Base-by-base conservation (phyloP, 2,113 vertebrate genomes). In the Azemiops feae region DNA sequence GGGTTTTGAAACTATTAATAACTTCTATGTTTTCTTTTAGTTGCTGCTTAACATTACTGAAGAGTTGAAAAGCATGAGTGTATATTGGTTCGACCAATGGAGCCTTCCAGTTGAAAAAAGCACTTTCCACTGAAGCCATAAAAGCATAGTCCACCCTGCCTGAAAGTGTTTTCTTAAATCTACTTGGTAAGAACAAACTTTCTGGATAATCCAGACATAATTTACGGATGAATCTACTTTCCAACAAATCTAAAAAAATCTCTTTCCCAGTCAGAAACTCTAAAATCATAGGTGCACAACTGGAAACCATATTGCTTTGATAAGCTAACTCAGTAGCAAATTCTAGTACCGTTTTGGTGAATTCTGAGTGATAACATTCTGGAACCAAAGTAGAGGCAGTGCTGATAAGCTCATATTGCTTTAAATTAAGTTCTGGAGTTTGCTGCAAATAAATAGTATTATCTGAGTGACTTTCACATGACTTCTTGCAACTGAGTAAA, bases 201-300 rank as follows among this genome's bases (percentile, higher is more conserved):
- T 95, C 92, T 74, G 96, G 96, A 86, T 94, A 95, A 87, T 91
- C 92, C 45, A 45, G 69, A 54, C 94, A 93, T 53, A 96, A 95
- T 4, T 0, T 4, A 47, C 81, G 25, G 1, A 94, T 3, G n/a
- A 3, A 85, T 2, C 30, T 11, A 8, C 22, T 30, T 60, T 5
- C 1, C 23, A 30, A 7, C n/a, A 25, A 92, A 89, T 1, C 2
- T 64, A 94, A 47, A 0, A 1, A 43, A 88, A 95, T 2, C 47
- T 52, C 10, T 55, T 93, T 93, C 22, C 93, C 93, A 43, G 39
- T 54, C 54, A 95, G 45, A 52, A 95, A 94, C 25, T 94, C n/a
- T 69, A 92, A 85, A 52, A 95, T 60, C 4, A 90, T 27, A 14
- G 92, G 92, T 10, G 93, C 91, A 85, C 93, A 93, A 18, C 64